Evolutionary conservation across 2,888 invertebrate genomes (phyloP).

Genomic region (Tetragnatha montana): DNA sequence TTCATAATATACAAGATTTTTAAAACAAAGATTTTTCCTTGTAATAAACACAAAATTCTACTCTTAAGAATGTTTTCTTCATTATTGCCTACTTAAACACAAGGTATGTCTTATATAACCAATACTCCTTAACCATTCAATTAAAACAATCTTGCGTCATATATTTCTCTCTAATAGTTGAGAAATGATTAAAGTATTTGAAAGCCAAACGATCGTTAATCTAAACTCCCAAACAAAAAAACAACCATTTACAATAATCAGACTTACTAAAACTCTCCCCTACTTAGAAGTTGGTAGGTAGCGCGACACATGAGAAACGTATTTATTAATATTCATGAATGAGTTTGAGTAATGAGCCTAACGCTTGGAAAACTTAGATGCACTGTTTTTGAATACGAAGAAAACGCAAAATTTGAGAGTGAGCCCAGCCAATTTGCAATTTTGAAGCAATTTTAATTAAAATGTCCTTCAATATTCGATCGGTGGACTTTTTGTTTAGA

Average conservation of each 20-base stretch:
- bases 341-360: background rate
- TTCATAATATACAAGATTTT: no score
- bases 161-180: background rate
- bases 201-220: background rate
- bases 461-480: background rate
- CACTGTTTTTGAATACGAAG: background rate
- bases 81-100: no score
- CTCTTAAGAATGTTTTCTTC: no score
- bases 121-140: no score
- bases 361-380: background rate
- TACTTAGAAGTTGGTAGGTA: no score
- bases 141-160: background rate
- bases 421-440: background rate
- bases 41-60: no score
- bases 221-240: background rate
- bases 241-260: background rate
- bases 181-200: background rate
- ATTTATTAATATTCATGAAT: background rate
- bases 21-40: no score
- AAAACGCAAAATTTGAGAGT: background rate
- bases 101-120: no score
- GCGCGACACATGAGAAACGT: background rate
- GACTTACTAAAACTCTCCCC: background rate
- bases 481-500: background rate
- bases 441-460: background rate